These are phyloP conservation scores for Sminthopsis crassicaudata DNA, from an alignment of 2,113 vertebrate genomes.

Conservation along the genomic window DNA sequence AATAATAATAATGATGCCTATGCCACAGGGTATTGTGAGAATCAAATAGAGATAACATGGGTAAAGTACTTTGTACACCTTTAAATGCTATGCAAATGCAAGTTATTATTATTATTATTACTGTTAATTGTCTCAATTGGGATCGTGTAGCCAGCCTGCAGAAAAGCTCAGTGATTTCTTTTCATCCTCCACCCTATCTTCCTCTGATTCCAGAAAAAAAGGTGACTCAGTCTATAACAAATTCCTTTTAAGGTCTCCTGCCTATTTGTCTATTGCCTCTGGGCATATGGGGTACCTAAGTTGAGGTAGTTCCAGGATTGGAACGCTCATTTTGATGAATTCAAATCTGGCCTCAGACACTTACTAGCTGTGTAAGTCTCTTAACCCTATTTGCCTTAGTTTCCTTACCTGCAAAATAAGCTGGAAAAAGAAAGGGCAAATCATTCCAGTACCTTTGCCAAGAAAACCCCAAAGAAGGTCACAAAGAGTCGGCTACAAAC, in stretches of 20 bases:
- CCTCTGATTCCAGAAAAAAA: slow-evolving; percentile 54
- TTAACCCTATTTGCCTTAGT: not conserved
- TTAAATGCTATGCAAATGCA: too few species aligned
- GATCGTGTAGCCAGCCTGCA: too few species aligned
- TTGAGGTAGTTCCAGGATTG: too few species aligned
- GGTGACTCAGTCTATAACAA: slow-evolving; percentile 35
- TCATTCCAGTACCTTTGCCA: not conserved
- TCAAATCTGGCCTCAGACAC: not conserved
- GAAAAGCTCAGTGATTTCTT: not conserved
- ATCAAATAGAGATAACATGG: not conserved
- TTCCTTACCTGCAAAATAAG: not conserved
- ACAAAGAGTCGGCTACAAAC: not conserved
- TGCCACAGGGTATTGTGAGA: not conserved
- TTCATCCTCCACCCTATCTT: slow-evolving; percentile 27
- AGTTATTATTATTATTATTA: too few species aligned
- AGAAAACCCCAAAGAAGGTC: not conserved
- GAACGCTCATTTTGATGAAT: too few species aligned
- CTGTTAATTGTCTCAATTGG: too few species aligned
- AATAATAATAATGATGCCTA: not conserved
- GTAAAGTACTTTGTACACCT: not conserved
- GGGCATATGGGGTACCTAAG: not conserved
- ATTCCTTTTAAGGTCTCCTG: slow-evolving; percentile 18
- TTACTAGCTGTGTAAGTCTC: not conserved
- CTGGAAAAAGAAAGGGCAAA: not conserved
- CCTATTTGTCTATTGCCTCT: slow-evolving; percentile 33